phyloP scores from a whole-genome alignment of 2,797 vertebrate species.

The Acanthopagrus latus region DNA sequence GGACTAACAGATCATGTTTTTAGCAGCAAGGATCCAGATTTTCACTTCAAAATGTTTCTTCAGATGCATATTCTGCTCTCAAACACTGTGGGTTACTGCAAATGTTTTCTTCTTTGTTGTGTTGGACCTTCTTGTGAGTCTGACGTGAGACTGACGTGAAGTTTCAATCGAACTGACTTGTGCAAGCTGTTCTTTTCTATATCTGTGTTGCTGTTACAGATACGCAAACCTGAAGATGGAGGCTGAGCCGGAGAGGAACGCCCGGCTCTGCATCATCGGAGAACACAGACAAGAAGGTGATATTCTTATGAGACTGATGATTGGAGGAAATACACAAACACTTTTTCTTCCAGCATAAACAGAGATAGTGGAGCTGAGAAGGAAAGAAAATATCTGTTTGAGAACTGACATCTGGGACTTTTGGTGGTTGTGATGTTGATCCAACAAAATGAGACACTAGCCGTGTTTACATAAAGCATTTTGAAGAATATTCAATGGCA shows the following conservation, averaged over 20 bases:
- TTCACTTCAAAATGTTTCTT: background rate
- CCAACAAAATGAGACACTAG: background rate
- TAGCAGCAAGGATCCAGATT: background rate
- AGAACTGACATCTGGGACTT: background rate
- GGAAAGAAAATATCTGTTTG: conserved; percentile 10
- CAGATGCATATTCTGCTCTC: background rate
- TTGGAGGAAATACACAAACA: background rate
- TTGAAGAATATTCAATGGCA: background rate
- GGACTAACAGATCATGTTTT: conserved; percentile 1
- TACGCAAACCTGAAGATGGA: too few relatives aligned
- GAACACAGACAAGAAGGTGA: background rate
- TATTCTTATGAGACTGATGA: conserved; percentile 12
- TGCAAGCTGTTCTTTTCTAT: background rate
- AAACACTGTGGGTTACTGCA: background rate
- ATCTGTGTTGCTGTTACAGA: background rate
- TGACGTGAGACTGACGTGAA: too few relatives aligned
- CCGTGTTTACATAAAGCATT: too few relatives aligned
- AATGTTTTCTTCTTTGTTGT: too few relatives aligned
- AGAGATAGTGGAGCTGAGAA: background rate
- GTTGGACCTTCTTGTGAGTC: too few relatives aligned
- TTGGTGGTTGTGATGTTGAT: too few relatives aligned
- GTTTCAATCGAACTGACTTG: background rate
- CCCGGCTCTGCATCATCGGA: background rate
- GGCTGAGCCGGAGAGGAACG: too few relatives aligned
- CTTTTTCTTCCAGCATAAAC: background rate